These are phyloP conservation scores for Hyperoplus immaculatus DNA, from an alignment of 2,797 vertebrate species.

Conservation along the genomic window DNA sequence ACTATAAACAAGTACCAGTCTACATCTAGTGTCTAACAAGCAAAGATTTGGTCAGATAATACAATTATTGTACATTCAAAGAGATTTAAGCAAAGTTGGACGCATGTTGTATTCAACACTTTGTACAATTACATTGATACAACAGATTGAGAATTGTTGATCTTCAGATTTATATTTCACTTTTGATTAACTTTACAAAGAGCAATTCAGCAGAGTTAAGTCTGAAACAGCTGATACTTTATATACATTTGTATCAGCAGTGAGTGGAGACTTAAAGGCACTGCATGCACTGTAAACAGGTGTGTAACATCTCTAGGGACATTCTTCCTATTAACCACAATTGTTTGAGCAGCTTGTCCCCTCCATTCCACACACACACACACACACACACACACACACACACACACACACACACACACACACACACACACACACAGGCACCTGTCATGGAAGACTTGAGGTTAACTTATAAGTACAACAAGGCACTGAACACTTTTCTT, in stretches of 20 bases:
- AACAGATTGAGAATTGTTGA: slow-evolving; percentile 46
- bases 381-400: background rate
- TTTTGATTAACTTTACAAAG: slow-evolving; percentile 68
- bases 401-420: background rate
- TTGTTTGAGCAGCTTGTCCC: slow-evolving; percentile 54
- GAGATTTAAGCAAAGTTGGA: slow-evolving; percentile 49
- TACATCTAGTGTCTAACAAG: slow-evolving; percentile 40
- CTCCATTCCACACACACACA: slow-evolving; percentile 9
- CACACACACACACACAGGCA: background rate
- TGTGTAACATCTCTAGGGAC: slow-evolving; percentile 12
- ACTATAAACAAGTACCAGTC: slow-evolving; percentile 30
- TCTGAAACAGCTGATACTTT: slow-evolving; percentile 40
- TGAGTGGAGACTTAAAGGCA: slow-evolving; percentile 47
- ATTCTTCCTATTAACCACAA: slow-evolving; percentile 39
- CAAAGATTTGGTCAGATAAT: slow-evolving; percentile 32
- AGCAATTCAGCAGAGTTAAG: slow-evolving; percentile 62
- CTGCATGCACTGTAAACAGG: slow-evolving; percentile 51
- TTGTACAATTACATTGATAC: slow-evolving; percentile 53
- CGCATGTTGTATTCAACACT: slow-evolving; percentile 23
- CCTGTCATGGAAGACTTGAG: background rate
- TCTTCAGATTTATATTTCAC: slow-evolving; percentile 43
- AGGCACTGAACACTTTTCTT: slow-evolving; percentile 29
- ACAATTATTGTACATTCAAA: slow-evolving; percentile 43
- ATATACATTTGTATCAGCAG: slow-evolving; percentile 13
- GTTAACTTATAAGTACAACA: slow-evolving; percentile 1